These are phyloP conservation scores for Jaculus jaculus DNA, from an alignment of 2,113 vertebrate genomes.

Conservation along the genomic window DNA sequence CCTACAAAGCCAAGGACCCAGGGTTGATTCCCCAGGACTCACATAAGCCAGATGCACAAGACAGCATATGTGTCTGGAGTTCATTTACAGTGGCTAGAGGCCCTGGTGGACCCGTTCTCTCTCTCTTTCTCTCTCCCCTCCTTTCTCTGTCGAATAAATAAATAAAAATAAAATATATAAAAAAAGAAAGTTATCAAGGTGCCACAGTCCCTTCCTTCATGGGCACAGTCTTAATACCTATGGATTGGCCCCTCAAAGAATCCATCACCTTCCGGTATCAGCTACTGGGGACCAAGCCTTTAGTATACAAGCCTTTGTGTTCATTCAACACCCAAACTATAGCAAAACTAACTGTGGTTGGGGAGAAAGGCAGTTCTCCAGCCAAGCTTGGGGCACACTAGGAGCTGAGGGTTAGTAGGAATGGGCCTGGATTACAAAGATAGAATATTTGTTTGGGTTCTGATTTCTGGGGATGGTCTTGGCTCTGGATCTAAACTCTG, in stretches of 20 bases:
- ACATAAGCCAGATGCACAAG: too few relatives aligned
- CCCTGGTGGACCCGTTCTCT: too few relatives aligned
- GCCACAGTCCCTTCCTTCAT: background rate
- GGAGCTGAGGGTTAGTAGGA: background rate
- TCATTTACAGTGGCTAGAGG: too few relatives aligned
- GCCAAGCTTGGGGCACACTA: background rate
- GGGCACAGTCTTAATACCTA: background rate
- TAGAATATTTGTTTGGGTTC: background rate
- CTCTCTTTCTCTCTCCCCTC: too few relatives aligned
- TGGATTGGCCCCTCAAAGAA: background rate
- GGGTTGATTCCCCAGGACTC: too few relatives aligned
- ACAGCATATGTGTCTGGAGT: too few relatives aligned
- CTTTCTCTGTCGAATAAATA: too few relatives aligned
- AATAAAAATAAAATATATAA: too few relatives aligned
- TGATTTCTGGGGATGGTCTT: background rate
- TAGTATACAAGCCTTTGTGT: background rate
- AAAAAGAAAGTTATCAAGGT: background rate
- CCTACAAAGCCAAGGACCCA: too few relatives aligned
- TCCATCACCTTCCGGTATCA: background rate
- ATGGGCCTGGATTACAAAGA: background rate
- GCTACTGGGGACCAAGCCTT: background rate
- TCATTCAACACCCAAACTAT: background rate
- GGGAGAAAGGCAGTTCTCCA: background rate
- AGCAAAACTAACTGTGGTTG: background rate
- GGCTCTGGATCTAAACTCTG: background rate